These are phyloP conservation scores for Anarsia innoxiella DNA, from an alignment of 2,888 invertebrate species.

Conservation along the genomic window DNA sequence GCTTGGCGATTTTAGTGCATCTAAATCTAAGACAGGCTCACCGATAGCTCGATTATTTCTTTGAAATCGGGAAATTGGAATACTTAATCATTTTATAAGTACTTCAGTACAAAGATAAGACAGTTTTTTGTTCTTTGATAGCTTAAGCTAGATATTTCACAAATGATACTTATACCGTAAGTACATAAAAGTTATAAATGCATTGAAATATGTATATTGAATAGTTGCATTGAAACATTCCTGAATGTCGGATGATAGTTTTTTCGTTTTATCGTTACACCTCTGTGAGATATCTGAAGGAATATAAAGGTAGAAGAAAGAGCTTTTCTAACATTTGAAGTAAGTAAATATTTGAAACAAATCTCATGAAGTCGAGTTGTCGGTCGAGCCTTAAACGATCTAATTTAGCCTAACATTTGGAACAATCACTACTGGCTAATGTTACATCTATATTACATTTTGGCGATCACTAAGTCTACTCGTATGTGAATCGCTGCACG, in stretches of 20 bases:
- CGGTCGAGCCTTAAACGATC: constrained; percentile 45
- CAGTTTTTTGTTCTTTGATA: too few species aligned
- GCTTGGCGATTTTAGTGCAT: constrained; percentile 55
- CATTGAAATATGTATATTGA: background rate
- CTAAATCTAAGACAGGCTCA: constrained; percentile 40
- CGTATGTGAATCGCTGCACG: constrained; percentile 52
- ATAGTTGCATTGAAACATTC: background rate
- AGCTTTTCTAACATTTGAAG: background rate
- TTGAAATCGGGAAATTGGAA: too few species aligned
- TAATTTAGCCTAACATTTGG: constrained; percentile 72
- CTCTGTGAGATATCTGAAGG: background rate
- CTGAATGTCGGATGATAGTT: background rate
- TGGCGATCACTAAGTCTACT: constrained; percentile 70
- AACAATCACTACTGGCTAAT: constrained; percentile 71
- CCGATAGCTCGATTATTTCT: too few species aligned
- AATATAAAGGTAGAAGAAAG: background rate
- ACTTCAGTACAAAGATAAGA: too few species aligned
- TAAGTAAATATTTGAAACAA: too few species aligned
- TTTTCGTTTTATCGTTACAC: background rate
- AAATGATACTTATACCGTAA: too few species aligned
- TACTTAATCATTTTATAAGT: too few species aligned
- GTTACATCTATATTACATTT: constrained; percentile 71
- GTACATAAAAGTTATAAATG: background rate
- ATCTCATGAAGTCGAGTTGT: too few species aligned
- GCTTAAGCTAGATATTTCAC: too few species aligned